Evolutionary conservation across 2,888 invertebrate genomes (phyloP).

Genomic region (Gari tellinella): DNA sequence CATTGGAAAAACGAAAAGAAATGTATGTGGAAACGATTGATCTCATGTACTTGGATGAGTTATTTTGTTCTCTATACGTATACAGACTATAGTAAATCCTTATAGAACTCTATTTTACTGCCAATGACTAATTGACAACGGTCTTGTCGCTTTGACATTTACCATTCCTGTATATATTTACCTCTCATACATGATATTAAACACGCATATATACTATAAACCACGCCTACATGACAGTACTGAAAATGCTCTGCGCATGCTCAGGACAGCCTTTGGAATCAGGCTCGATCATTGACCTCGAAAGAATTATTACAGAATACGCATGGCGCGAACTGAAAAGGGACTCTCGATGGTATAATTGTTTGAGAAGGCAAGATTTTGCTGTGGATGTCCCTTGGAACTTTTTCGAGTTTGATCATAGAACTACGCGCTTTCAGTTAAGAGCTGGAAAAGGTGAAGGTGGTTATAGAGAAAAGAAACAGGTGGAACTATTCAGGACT

Average conservation of each 20-base stretch:
- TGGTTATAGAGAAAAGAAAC: constrained; percentile 66
- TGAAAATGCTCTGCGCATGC: constrained; percentile 66
- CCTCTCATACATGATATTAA: too few relatives aligned
- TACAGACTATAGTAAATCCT: too few relatives aligned
- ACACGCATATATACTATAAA: not conserved
- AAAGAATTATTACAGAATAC: constrained; percentile 68
- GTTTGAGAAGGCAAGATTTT: constrained; percentile 63
- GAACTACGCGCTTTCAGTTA: constrained; percentile 64
- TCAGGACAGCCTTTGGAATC: constrained; percentile 60
- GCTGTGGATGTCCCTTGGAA: constrained; percentile 73
- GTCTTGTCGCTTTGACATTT: too few relatives aligned
- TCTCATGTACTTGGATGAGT: too few relatives aligned
- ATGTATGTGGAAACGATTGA: too few relatives aligned
- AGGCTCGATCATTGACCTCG: constrained; percentile 70
- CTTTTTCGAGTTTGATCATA: constrained; percentile 73
- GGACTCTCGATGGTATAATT: constrained; percentile 68
- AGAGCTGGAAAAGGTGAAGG: constrained; percentile 57
- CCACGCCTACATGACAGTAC: constrained; percentile 43
- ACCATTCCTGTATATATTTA: too few relatives aligned
- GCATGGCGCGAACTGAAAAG: constrained; percentile 73
- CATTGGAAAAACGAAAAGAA: too few relatives aligned
- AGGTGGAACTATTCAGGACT: constrained; percentile 71
- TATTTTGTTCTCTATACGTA: too few relatives aligned
- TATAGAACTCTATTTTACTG: too few relatives aligned
- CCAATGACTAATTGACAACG: too few relatives aligned